Percentiles rank a stretch among this genome's conserved stretches.
Conservation (phyloP, 2,888 invertebrate species). For the Chaetoderma sp. region DNA sequence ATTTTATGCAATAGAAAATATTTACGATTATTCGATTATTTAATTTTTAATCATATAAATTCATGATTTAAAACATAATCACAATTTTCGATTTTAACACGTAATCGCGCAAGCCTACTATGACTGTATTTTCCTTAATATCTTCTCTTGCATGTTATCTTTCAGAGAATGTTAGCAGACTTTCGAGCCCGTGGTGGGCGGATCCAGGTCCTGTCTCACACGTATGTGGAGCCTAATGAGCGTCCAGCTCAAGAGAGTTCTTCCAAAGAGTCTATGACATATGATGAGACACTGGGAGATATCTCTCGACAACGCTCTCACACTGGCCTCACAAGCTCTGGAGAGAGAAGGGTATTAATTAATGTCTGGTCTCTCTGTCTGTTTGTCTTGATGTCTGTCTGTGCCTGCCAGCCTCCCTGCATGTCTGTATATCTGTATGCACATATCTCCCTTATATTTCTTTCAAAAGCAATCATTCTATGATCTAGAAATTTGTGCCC, state of each 20-base stretch:
- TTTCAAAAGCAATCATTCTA: neutral
- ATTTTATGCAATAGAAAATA: too few species aligned
- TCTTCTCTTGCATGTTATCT: neutral
- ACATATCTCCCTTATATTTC: neutral
- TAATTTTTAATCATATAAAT: too few species aligned
- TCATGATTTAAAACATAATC: too few species aligned
- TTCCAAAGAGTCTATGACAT: slow-evolving; percentile 15
- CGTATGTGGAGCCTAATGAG: neutral
- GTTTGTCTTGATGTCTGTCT: neutral
- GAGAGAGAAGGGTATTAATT: slow-evolving; percentile 34
- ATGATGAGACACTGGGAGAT: slow-evolving; percentile 9
- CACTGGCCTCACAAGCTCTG: neutral
- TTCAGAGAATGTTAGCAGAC: slow-evolving; percentile 81
- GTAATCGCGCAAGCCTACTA: neutral
- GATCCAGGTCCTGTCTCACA: slow-evolving; percentile 43
- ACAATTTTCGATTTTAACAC: too few species aligned
- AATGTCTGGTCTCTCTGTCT: neutral
- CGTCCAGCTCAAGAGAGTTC: slow-evolving; percentile 20
- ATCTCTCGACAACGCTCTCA: neutral
- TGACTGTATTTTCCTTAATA: neutral
- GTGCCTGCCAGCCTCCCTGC: neutral
- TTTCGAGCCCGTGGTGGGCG: slow-evolving; percentile 88
- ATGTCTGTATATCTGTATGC: neutral
- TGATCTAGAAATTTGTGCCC: too few species aligned
- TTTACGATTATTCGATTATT: too few species aligned